phyloP scores from a whole-genome alignment of 2,797 vertebrate species.

The Poecilia picta region DNA sequence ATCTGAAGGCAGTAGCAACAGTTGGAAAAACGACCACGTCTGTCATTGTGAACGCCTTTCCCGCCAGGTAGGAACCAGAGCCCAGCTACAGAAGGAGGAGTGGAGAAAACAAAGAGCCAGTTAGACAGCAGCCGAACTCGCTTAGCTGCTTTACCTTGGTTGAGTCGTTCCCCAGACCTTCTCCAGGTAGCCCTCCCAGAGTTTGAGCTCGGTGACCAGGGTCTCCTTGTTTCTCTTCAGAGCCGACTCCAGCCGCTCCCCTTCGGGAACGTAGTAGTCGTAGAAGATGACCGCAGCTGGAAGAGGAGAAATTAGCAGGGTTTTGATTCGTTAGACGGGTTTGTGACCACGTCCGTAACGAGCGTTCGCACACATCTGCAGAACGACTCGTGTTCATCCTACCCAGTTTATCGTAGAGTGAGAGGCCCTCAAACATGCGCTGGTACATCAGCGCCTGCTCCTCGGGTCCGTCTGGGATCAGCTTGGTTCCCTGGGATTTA shows the following conservation, averaged over 20 bases:
- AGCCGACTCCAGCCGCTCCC: constrained; percentile 72
- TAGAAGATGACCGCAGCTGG: constrained; percentile 67
- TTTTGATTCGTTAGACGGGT: background rate
- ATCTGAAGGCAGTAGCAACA: constrained; percentile 67
- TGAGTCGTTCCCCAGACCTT: constrained; percentile 51
- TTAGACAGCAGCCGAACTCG: background rate
- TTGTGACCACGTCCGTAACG: background rate
- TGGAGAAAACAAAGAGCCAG: background rate
- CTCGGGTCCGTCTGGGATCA: constrained; percentile 66
- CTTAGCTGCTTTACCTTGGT: background rate
- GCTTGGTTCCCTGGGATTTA: constrained; percentile 72
- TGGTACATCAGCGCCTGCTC: constrained; percentile 79
- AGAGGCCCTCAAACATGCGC: constrained; percentile 73
- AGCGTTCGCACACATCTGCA: too few species aligned
- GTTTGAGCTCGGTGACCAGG: constrained; percentile 65
- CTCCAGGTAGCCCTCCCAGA: constrained; percentile 79
- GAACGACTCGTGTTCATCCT: constrained; percentile 24
- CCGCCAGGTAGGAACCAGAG: constrained; percentile 57
- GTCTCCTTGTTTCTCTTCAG: constrained; percentile 68
- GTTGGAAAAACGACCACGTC: constrained; percentile 75
- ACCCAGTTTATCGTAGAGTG: constrained; percentile 76
- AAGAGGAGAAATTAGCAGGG: accelerated
- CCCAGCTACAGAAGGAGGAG: constrained; percentile 44
- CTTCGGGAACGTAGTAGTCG: constrained; percentile 68
- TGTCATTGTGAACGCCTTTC: constrained; percentile 71